Base-by-base conservation (phyloP, 2,797 vertebrate species). In the Notolabrus celidotus region DNA sequence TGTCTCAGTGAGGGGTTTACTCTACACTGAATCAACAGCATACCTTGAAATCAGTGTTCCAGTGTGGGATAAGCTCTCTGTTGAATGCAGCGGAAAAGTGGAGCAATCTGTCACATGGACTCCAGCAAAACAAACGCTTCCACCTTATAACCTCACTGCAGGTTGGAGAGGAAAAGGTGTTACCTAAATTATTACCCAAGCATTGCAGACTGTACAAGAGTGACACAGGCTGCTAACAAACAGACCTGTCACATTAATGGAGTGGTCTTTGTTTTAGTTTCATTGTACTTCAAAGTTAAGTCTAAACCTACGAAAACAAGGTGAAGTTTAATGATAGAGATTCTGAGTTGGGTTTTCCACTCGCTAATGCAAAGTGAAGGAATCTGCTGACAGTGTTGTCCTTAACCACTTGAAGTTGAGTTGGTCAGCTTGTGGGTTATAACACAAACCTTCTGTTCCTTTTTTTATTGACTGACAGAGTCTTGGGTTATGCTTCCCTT, bases 11-110 rank as follows among this genome's bases (percentile, higher is more conserved):
- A 51, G 34, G n/a, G 43, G 19, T 19, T 61, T 62, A 33, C 47
- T 53, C 42, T 66, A 29, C 7, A 17, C 56, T 62, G 17, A 51
- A 66, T 61, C 59, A 67, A 45, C 53, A 43, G 31, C 29, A 16
- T 0, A n/a, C 50, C 67, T 58, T 31, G 53, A 70, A 73, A 70
- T 77, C 61, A 58, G 42, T 63, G 67, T 58, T 73, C 53, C 55
- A 72, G 52, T 73, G 46, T n/a, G 49, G 54, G 73, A 74, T 82
- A 60, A 65, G 65, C 38, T 67, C 59, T 67, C 71, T 73, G 74
- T 52, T 70, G 41, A 62, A 67, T 31, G 59, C 55, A 17, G 29
- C 17, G 29, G 38, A 22, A 12, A 53, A 39, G 25, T 71, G 70
- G 58, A 58, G 65, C 23, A 55, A 56, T 71, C 55, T 12, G 11